A percentile compares a stretch with the other conserved stretches of the same genome.
Evolutionary conservation across 2,113 vertebrate genomes (phyloP).

Genomic region (Mellivora capensis): DNA sequence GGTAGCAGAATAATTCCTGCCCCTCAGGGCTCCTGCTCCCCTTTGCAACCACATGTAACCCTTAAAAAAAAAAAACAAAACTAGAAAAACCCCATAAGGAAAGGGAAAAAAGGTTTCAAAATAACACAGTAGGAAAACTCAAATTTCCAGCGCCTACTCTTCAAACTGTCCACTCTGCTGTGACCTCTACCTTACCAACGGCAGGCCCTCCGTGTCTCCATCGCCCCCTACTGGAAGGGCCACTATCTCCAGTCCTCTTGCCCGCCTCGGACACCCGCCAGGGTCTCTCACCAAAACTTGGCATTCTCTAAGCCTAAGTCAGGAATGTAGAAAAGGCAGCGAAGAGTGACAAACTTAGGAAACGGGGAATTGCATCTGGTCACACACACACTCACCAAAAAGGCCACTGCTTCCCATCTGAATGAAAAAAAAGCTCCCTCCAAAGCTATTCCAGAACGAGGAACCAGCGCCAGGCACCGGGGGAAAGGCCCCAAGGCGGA

Average conservation of each 20-base stretch:
- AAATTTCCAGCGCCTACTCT: neutral
- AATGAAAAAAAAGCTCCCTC: neutral
- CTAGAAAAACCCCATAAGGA: neutral
- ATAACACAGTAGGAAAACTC: neutral
- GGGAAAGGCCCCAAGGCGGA: neutral
- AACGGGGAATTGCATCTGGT: neutral
- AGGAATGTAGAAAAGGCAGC: conserved; percentile 27
- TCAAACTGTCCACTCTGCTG: no score
- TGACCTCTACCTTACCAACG: neutral
- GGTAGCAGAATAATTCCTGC: neutral
- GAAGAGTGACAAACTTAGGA: neutral
- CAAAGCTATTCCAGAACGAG: neutral
- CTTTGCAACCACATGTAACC: neutral
- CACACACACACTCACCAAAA: neutral
- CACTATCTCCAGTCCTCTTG: neutral
- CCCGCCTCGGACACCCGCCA: neutral
- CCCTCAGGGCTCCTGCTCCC: neutral
- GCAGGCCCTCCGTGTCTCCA: accelerated
- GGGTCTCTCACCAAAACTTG: neutral
- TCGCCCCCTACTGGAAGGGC: neutral
- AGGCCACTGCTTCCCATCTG: neutral
- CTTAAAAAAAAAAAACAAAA: neutral
- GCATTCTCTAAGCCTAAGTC: neutral
- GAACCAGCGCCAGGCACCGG: neutral
- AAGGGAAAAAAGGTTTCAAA: neutral